Conservation (phyloP, 2,797 vertebrate species). For the Hoplostethus mediterraneus region DNA sequence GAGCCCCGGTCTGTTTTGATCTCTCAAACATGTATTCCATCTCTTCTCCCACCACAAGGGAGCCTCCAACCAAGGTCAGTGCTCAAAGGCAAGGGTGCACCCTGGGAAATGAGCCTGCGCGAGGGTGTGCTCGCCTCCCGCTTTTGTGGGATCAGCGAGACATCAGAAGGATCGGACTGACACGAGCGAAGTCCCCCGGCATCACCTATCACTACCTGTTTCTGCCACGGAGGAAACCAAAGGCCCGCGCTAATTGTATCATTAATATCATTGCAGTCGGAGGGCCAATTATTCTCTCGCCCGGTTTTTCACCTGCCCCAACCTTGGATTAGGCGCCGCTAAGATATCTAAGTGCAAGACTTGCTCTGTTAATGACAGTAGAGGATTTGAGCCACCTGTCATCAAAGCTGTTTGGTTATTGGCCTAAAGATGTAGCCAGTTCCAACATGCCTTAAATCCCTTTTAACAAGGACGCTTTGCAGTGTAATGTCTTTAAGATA, state of each 20-base stretch:
- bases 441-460: conserved; percentile 7
- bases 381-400: conserved; percentile 33
- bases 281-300: conserved; percentile 70
- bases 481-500: neutral
- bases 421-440: conserved; percentile 2
- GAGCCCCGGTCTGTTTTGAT: conserved; percentile 78
- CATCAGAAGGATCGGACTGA: conserved; percentile 79
- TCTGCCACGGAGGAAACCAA: conserved; percentile 67
- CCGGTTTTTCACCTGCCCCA: conserved; percentile 54
- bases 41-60: conserved; percentile 79
- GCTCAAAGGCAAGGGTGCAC: conserved; percentile 77
- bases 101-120: conserved; percentile 70
- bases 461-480: conserved; percentile 12
- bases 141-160: conserved; percentile 73
- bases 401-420: conserved; percentile 44
- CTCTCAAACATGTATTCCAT: conserved; percentile 86
- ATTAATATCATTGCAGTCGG: conserved; percentile 77
- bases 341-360: conserved; percentile 10
- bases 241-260: conserved; percentile 76
- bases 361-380: conserved; percentile 9
- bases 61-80: conserved; percentile 80
- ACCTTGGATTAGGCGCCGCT: conserved; percentile 45
- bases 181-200: conserved; percentile 79
- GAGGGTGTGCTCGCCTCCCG: conserved; percentile 47
- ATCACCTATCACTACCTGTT: conserved; percentile 78